Evolutionary conservation across 1,140 invertebrate species (phyloP), one percentile per base, ranked within the genome.

Genomic region (Pogonomyrmex barbatus): DNA sequence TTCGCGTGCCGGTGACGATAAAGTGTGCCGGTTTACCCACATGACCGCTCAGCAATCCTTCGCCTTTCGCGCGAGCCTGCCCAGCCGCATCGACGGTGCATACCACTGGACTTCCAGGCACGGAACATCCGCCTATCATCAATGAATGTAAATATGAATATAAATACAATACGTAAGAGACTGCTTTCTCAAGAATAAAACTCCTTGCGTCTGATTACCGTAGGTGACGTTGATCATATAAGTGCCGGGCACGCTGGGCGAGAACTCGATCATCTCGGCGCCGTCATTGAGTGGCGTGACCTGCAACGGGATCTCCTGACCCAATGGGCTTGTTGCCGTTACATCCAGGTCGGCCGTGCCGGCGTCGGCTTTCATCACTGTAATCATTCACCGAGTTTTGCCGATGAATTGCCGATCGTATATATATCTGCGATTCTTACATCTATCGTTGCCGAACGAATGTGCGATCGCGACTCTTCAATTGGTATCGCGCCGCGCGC

Each of bases 281-380:
- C 97, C 97, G 83, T 98, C 97, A 45, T 96, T 96, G 9, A 97
- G 96, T 14, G 96, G 96, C 70, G 96, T 97, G 9, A 98, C 96
- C 92, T 98, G 97, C 2, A 99, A 96, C 0, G 98, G 97, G 45
- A 99, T 94, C 86, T 97, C 97, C 91, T 98, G 97, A 30, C 98
- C 98, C n/a, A 97, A 96, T 2, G 99, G 99, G 90, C 98, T 98
- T 50, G 97, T 97, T 3, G 99, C 97, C 67, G 97, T 97, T 1
- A 99, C 97, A 91, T 99, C 98, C 77, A 99, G 94, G 88, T 99
- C 98, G 1, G 98, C 98, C 82, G 97, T 96, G 12, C 99, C 98
- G 62, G 98, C 98, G 87, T 98, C 97, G 86, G 97, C 96, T 76
- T 97, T 97, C 91, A 98, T 97, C 70, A 99, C 98, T 98, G 94